Evolutionary conservation across 2,113 vertebrate species (phyloP).

Genomic region (Neodon shergylaensis): DNA sequence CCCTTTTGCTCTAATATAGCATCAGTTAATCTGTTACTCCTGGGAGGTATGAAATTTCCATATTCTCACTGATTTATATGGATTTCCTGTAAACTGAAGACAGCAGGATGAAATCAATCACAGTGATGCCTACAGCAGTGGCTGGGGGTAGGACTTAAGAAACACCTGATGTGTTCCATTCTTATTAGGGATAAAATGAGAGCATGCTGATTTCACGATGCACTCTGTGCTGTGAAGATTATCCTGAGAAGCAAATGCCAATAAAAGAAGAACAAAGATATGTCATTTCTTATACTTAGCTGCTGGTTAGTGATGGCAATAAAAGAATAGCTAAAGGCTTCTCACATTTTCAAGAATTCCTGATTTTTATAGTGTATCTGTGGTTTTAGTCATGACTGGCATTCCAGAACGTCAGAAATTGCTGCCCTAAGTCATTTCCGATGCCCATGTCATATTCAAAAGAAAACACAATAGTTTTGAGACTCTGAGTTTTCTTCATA

Average conservation of each 20-base stretch:
- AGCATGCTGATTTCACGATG: neutral
- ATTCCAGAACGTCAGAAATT: neutral
- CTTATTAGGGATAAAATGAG: constrained; percentile 58
- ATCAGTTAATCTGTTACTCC: constrained; percentile 71
- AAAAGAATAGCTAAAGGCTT: constrained; percentile 61
- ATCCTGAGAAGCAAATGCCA: neutral
- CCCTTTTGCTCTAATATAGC: constrained; percentile 67
- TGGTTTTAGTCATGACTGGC: neutral
- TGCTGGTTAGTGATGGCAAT: constrained; percentile 70
- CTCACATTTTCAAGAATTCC: constrained; percentile 78
- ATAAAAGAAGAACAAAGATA: constrained; percentile 30
- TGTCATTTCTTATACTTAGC: neutral
- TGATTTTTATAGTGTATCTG: constrained; percentile 71
- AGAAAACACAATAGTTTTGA: constrained; percentile 53
- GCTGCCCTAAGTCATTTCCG: constrained; percentile 52
- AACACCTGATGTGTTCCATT: constrained; percentile 67
- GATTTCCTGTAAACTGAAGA: constrained; percentile 78
- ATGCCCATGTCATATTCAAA: constrained; percentile 44
- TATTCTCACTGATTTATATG: constrained; percentile 76
- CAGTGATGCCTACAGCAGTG: constrained; percentile 46
- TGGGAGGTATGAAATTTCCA: constrained; percentile 75
- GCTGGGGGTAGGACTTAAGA: constrained; percentile 19
- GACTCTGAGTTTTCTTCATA: neutral
- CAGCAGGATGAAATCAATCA: constrained; percentile 73
- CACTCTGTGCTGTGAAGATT: neutral